Conservation (phyloP, 2,113 vertebrate genomes). For the Callaeas wilsoni region DNA sequence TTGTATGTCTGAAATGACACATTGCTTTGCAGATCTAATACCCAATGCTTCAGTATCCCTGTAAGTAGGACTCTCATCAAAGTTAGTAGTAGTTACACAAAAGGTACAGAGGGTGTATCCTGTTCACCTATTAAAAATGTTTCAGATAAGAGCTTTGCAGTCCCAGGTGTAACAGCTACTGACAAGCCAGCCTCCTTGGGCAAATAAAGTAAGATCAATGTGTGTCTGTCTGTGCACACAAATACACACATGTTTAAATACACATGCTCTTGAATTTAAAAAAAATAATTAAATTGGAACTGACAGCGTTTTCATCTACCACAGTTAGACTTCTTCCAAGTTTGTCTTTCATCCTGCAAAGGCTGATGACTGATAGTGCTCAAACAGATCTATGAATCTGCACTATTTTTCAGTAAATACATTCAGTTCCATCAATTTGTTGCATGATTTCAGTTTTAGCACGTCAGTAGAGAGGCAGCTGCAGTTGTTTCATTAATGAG, state of each 20-base stretch:
- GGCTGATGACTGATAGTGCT: neutral
- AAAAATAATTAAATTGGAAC: neutral
- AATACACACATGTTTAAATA: neutral
- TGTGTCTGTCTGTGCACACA: neutral
- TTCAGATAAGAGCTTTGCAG: neutral
- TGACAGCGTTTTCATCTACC: neutral
- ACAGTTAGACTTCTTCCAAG: neutral
- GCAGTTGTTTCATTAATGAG: neutral
- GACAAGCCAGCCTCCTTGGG: neutral
- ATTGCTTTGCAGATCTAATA: neutral
- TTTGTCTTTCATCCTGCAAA: neutral
- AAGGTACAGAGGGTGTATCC: neutral
- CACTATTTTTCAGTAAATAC: neutral
- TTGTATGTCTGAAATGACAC: neutral
- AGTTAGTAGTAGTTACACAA: neutral
- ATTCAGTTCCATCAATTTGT: neutral
- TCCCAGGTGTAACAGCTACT: neutral
- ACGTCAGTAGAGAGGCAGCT: neutral
- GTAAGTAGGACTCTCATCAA: neutral
- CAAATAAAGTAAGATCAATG: neutral
- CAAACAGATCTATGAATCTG: neutral
- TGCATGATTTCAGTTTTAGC: neutral
- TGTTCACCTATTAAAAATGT: neutral
- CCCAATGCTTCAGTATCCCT: neutral
- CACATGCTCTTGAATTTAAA: neutral